Percentiles rank a stretch among this genome's conserved stretches.
Conservation (phyloP, 2,113 vertebrate species). For the Lycocorax pyrrhopterus region DNA sequence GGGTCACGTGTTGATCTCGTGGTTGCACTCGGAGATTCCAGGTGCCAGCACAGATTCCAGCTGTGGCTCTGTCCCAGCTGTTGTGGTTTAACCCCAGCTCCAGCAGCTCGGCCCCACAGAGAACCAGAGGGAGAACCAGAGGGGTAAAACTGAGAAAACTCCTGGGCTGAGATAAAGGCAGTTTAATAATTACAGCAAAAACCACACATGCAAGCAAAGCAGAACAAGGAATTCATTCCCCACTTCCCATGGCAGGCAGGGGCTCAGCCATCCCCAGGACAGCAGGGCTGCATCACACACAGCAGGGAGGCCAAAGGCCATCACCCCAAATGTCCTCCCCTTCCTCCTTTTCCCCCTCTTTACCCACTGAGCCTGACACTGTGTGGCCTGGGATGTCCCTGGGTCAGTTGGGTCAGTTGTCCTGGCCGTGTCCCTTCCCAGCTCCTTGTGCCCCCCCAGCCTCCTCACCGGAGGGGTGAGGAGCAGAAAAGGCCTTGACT, state of each 20-base stretch:
- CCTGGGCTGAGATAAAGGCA: background rate
- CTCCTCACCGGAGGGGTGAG: background rate
- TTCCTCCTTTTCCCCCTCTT: background rate
- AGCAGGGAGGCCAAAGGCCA: background rate
- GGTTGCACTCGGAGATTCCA: rapidly evolving
- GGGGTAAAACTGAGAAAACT: background rate
- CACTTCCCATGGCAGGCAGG: background rate
- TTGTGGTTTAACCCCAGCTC: background rate
- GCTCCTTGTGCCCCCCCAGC: background rate
- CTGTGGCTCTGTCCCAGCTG: background rate
- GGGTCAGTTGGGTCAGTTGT: background rate
- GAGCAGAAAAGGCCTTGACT: background rate
- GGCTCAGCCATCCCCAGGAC: background rate
- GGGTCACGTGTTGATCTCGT: background rate
- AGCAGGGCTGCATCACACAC: background rate
- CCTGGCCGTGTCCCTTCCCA: background rate
- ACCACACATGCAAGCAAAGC: background rate
- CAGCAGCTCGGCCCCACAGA: background rate
- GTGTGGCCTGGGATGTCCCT: background rate
- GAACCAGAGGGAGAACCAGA: background rate
- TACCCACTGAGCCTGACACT: background rate
- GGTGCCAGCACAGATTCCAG: background rate
- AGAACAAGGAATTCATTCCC: background rate
- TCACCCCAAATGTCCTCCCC: background rate
- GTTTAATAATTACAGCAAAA: background rate